phyloP scores from a whole-genome alignment of 2,113 vertebrate species.

The Tamias sibiricus region DNA sequence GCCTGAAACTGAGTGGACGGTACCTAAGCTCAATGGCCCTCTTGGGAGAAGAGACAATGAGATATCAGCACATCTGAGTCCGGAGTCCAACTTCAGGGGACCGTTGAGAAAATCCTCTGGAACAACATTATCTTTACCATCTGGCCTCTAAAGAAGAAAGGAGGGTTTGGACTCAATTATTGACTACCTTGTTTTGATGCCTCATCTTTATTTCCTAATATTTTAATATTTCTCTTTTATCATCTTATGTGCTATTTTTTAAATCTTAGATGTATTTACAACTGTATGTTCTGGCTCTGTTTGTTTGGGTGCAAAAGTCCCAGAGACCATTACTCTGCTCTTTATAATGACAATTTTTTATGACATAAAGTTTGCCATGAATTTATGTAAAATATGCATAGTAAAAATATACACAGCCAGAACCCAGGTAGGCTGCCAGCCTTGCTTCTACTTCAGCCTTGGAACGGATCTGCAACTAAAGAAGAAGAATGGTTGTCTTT shows the following conservation, averaged over 20 bases:
- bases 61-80: constrained; percentile 71
- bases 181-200: not conserved
- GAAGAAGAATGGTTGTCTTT: not conserved
- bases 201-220: not conserved
- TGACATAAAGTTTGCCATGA: not conserved
- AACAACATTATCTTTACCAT: constrained; percentile 1
- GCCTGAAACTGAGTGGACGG: constrained; percentile 60
- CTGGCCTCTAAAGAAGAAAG: constrained; percentile 23
- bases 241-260: not conserved
- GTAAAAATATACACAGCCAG: not conserved
- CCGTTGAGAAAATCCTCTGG: constrained; percentile 32
- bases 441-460: not conserved
- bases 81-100: constrained; percentile 28
- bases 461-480: not conserved
- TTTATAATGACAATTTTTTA: constrained; percentile 25
- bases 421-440: not conserved
- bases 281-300: not conserved
- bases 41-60: constrained; percentile 60
- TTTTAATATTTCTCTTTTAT: not conserved
- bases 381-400: not conserved
- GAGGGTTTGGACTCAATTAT: not conserved
- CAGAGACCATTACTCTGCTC: not conserved
- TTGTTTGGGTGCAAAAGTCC: not conserved
- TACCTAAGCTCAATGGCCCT: constrained; percentile 64
- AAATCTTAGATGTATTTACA: not conserved